Evolutionary conservation across 2,797 vertebrate species (phyloP).

Genomic region (Mus minutoides): DNA sequence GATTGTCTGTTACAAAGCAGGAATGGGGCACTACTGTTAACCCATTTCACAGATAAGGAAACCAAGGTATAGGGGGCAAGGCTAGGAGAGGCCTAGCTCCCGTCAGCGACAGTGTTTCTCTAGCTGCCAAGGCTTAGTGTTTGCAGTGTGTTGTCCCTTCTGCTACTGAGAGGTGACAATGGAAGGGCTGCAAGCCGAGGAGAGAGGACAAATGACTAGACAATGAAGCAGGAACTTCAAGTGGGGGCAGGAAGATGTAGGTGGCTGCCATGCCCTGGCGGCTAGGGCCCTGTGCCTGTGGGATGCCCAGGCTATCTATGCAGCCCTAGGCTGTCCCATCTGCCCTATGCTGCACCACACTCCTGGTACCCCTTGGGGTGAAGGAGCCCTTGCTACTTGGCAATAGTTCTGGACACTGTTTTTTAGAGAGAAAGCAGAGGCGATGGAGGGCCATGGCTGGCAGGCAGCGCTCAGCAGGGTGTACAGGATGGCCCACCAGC

Average conservation of each 20-base stretch:
- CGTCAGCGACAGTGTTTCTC: background rate
- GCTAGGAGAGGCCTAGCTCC: background rate
- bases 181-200: background rate
- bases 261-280: background rate
- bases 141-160: background rate
- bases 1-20: background rate
- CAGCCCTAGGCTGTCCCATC: background rate
- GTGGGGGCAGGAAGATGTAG: background rate
- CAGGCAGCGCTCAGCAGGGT: background rate
- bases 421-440: background rate
- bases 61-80: background rate
- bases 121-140: background rate
- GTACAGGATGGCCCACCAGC: background rate
- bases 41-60: background rate
- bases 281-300: background rate
- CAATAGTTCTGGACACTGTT: background rate
- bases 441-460: background rate
- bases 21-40: background rate
- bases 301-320: conserved; percentile 36
- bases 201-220: conserved; percentile 21
- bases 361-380: background rate
- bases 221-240: conserved; percentile 26
- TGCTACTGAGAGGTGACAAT: background rate
- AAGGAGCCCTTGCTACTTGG: background rate
- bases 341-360: background rate